Base-by-base conservation (phyloP, 2,797 vertebrate genomes). In the Sebastolobus alascanus region DNA sequence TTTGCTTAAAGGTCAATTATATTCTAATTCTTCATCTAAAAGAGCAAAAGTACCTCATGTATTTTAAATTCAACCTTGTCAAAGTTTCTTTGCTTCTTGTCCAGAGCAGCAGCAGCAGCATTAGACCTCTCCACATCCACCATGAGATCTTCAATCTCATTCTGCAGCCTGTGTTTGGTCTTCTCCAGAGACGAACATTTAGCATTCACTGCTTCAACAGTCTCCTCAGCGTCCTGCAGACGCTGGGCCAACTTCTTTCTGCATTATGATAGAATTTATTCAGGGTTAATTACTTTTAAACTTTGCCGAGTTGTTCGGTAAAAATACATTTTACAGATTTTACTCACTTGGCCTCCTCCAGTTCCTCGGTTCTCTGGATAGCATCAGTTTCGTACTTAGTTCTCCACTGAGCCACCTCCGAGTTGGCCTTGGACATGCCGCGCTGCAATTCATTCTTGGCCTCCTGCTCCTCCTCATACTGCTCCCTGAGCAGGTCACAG, bases 111-210 rank as follows among this genome's bases (percentile, higher is more conserved):
- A 82, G 86, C 86, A 68, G 87, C 90, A 76, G 84, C 87, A 59
- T 97, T 98, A 0, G 97, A 96, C 31, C 97, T 90, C 77, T 98
- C 97, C 79, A 98, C 84, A 0, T 97, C 97, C 11, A 96, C 96
- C 97, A 97, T 97, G 8, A 98, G 94, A 92, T 98, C 97, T 91
- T 98, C 97, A 1, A 97, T 97, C 91, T 97, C 97, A 2, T 96
- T 96, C 92, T 97, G 97, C 83, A 98, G 92, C 10, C 97, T 94
- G 90, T 98, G 97, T 87, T 98, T 98, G 83, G 97, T 97, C 91
- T 98, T 98, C 89, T 98, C 97, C 92, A 98, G 88, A 0, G 97
- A 98, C 1, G 97, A 97, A 80, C 97, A 97, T 85, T 98, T 98
- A 82, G 96, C 97, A 0, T 97, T 97, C 52, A 96, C 95, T 0